Percentiles rank a stretch among this genome's conserved stretches.
Conservation (phyloP, 2,888 invertebrate genomes). For the Allygus modestus region DNA sequence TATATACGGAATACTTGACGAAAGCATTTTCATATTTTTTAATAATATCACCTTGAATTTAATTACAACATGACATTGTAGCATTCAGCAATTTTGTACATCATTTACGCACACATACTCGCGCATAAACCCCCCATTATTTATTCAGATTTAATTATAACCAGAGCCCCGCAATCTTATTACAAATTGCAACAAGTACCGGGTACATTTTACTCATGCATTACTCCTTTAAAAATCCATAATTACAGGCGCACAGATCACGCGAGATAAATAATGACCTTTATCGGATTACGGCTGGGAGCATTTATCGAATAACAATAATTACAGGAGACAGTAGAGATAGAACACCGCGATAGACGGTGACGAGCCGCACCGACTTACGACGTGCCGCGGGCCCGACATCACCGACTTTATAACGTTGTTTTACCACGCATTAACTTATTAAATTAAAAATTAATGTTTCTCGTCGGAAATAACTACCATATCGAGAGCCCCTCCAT, state of each 20-base stretch:
- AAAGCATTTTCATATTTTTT: too few species aligned
- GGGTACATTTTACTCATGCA: neutral
- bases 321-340: neutral
- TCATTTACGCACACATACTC: too few species aligned
- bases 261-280: neutral
- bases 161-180: neutral
- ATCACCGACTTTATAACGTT: neutral
- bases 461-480: conserved; percentile 14
- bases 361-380: conserved; percentile 1
- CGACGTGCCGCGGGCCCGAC: neutral
- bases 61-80: too few species aligned
- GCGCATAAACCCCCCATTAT: too few species aligned
- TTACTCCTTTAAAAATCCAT: neutral
- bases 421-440: conserved; percentile 46
- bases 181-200: neutral
- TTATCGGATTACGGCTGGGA: neutral
- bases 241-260: neutral
- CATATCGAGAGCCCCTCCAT: conserved; percentile 29
- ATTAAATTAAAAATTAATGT: conserved; percentile 49
- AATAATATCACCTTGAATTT: too few species aligned
- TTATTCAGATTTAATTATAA: neutral
- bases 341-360: neutral
- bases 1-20: too few species aligned
- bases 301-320: conserved; percentile 14
- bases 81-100: too few species aligned